phyloP scores from a whole-genome alignment of 1,140 invertebrate genomes.

The Drosophila aff. region DNA sequence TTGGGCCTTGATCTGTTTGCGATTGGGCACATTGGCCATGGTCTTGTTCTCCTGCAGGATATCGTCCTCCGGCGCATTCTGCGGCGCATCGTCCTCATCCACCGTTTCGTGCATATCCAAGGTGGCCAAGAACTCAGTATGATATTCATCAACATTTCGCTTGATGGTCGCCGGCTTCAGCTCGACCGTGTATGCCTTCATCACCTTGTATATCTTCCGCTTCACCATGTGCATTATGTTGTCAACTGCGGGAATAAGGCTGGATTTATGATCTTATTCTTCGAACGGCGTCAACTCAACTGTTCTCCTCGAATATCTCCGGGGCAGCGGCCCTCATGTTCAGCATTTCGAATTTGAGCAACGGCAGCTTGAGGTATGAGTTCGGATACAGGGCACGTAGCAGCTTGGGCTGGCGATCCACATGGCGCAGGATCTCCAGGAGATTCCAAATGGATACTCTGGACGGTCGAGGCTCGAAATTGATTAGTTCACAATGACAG shows the following conservation, averaged over 20 bases:
- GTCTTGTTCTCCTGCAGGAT: constrained; percentile 68
- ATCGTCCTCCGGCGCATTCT: constrained; percentile 52
- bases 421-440: constrained; percentile 70
- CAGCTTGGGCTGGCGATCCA: constrained; percentile 64
- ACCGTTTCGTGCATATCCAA: constrained; percentile 45
- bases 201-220: constrained; percentile 71
- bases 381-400: constrained; percentile 71
- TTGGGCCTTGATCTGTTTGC: constrained; percentile 76
- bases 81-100: constrained; percentile 33
- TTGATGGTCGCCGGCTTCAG: constrained; percentile 49
- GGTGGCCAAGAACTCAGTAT: constrained; percentile 63
- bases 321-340: constrained; percentile 76
- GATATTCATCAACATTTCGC: constrained; percentile 67
- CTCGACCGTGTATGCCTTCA: constrained; percentile 73
- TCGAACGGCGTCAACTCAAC: constrained; percentile 41
- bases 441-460: constrained; percentile 75
- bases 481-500: background rate
- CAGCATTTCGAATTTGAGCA: constrained; percentile 80
- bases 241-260: constrained; percentile 53
- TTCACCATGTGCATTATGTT: constrained; percentile 68
- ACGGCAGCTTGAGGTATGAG: constrained; percentile 72
- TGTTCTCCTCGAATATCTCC: constrained; percentile 73
- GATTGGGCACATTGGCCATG: constrained; percentile 72
- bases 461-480: background rate
- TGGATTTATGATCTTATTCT: background rate